Evolutionary conservation across 2,113 vertebrate species (phyloP).

Genomic region (Anhinga rufa): DNA sequence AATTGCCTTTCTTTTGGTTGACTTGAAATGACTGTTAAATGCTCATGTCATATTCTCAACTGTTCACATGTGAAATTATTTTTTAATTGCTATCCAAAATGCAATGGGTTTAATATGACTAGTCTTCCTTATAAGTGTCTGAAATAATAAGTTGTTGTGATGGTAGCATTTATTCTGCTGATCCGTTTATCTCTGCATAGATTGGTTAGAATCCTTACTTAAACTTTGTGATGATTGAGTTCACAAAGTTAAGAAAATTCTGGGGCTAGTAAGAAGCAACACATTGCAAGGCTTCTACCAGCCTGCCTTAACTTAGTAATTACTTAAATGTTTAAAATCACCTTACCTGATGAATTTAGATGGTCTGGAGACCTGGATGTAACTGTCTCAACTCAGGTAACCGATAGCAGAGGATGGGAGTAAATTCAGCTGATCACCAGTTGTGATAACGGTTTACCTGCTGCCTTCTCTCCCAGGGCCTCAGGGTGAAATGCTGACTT

Average conservation of each 20-base stretch:
- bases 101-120: background rate
- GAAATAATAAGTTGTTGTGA: background rate
- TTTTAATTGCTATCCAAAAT: background rate
- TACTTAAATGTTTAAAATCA: background rate
- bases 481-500: background rate
- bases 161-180: background rate
- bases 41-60: background rate
- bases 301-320: conserved; percentile 8
- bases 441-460: background rate
- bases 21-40: conserved; percentile 8
- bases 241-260: background rate
- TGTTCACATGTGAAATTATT: background rate
- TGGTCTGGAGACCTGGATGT: background rate
- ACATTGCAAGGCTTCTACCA: background rate
- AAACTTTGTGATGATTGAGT: background rate
- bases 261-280: background rate
- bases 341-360: background rate
- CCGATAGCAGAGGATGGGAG: background rate
- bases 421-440: background rate
- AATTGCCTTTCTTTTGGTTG: background rate
- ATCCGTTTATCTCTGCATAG: background rate
- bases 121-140: conserved; percentile 4
- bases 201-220: background rate
- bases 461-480: background rate
- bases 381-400: background rate